These are phyloP conservation scores for Phrynocephalus forsythii DNA, from an alignment of 2,797 vertebrate species.

Conservation along the genomic window DNA sequence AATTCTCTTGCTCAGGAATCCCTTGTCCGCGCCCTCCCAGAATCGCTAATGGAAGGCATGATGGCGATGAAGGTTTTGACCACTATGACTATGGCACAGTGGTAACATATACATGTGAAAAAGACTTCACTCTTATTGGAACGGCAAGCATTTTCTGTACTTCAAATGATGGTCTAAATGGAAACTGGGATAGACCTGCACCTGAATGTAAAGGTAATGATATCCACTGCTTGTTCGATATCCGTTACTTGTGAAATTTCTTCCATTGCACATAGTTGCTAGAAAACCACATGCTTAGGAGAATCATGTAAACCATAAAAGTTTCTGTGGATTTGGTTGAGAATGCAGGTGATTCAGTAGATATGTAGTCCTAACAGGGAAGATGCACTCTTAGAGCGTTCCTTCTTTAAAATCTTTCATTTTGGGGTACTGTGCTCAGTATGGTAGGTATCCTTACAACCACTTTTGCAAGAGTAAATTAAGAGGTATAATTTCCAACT, in stretches of 20 bases:
- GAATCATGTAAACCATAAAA: no score
- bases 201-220: conserved; percentile 36
- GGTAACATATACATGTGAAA: not conserved
- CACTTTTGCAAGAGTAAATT: no score
- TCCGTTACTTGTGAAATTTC: not conserved
- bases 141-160: not conserved
- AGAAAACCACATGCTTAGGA: no score
- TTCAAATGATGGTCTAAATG: not conserved
- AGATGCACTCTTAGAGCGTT: not conserved
- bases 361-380: not conserved
- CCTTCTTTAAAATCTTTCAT: not conserved
- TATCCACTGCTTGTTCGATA: not conserved
- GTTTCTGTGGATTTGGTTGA: not conserved
- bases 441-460: not conserved
- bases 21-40: not conserved
- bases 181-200: not conserved
- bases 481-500: no score
- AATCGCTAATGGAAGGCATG: not conserved
- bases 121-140: conserved; percentile 27
- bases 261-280: not conserved
- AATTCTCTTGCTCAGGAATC: not conserved
- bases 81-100: not conserved
- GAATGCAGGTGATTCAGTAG: not conserved
- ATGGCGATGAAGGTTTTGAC: rapidly evolving
- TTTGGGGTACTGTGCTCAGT: not conserved